Base-by-base conservation (phyloP, 2,113 vertebrate species). In the Poeciliopsis prolifica region DNA sequence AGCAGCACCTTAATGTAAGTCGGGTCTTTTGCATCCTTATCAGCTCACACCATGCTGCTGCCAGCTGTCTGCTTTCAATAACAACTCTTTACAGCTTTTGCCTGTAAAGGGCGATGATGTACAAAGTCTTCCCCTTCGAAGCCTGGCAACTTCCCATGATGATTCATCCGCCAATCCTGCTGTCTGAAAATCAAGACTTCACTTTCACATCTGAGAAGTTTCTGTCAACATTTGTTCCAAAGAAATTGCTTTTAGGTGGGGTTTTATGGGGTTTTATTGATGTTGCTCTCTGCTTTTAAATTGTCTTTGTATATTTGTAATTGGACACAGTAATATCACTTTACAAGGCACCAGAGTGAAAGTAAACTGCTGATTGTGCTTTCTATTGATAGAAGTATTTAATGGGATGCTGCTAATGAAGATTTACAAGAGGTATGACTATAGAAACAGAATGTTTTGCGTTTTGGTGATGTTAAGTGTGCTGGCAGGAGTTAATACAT, bases 111-210 rank as follows among this genome's bases (percentile, higher is more conserved):
- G 69, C 35, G 12, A 30, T 68, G 33, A 15, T 31, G 12, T 44
- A 74, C 61, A 74, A 65, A 68, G 33, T 31, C 68, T 67, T 68
- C 68, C 77, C 42, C 66, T 62, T 26, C 51, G 73, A 40, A 65
- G 65, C 44, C 51, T 2, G 29, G 17, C 28, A 26, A 22, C 61
- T 29, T 75, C 63, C 30, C 68, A 28, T 1, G 26, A 42, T 86
- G 79, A 90, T 78, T 84, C 65, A 82, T 75, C 63, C 64, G 63
- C 65, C 78, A 72, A 72, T 79, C 60, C 31, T 33, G 65, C 37
- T 42, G 31, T 54, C 69, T 85, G 88, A 92, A 87, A 88, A 83
- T 70, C 48, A 82, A 91, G 29, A 79, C 67, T 31, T 62, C 33
- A 68, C 60, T n/a, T 48, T 48, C 15, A 24, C 24, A n/a, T 58